A percentile compares a stretch with the other conserved stretches of the same genome.
Evolutionary conservation across 2,113 vertebrate species (phyloP).

Genomic region (Bostrychus sinensis): DNA sequence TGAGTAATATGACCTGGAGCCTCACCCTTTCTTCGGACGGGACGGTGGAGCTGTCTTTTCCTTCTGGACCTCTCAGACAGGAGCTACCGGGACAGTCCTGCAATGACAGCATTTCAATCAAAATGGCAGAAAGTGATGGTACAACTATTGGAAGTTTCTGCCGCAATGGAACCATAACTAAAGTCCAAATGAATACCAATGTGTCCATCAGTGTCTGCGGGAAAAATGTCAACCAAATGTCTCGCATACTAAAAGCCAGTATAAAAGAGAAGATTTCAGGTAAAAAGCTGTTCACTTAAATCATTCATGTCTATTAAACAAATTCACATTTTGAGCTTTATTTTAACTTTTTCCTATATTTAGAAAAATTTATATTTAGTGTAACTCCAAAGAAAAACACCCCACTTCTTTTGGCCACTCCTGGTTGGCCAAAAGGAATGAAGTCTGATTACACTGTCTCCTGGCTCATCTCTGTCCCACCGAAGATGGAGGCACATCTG

Average conservation of each 20-base stretch:
- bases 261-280: constrained; percentile 83
- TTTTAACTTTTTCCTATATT: constrained; percentile 1
- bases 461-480: constrained; percentile 84
- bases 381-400: constrained; percentile 74
- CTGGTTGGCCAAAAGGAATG: constrained; percentile 82
- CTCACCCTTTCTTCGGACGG: constrained; percentile 72
- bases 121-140: constrained; percentile 58
- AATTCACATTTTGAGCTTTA: background rate
- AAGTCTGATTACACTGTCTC: constrained; percentile 80
- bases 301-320: background rate
- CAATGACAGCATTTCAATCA: constrained; percentile 80
- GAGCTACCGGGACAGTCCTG: constrained; percentile 76
- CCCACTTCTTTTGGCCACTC: constrained; percentile 81
- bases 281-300: constrained; percentile 49
- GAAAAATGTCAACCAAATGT: constrained; percentile 24
- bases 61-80: constrained; percentile 77
- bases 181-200: constrained; percentile 84
- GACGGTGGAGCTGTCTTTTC: constrained; percentile 76
- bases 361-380: constrained; percentile 86
- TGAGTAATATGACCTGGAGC: constrained; percentile 83
- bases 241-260: constrained; percentile 71
- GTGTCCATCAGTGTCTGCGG: constrained; percentile 79
- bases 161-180: constrained; percentile 81
- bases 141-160: constrained; percentile 84
- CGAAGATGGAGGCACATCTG: constrained; percentile 76